Percentiles rank a stretch among this genome's conserved stretches.
Conservation (phyloP, 30 jellyfish, hydroid and myxozoan species). For the Turritopsis rubra region DNA sequence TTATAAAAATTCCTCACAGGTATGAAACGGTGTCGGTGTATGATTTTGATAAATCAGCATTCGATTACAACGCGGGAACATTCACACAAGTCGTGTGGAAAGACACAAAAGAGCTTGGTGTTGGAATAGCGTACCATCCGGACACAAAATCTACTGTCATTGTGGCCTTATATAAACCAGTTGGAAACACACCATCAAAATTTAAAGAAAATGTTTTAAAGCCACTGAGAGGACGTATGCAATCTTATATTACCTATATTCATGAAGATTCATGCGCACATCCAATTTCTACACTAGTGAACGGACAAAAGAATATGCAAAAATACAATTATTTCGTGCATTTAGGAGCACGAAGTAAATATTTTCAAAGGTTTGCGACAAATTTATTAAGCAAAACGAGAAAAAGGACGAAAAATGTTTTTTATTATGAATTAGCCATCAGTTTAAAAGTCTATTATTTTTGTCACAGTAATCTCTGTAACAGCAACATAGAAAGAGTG, state of each 20-base stretch:
- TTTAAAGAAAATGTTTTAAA: slow-evolving; percentile 3
- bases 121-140: slow-evolving; percentile 22
- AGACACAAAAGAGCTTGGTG: slow-evolving; percentile 5
- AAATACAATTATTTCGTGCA: no score
- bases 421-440: no score
- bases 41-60: slow-evolving; percentile 1
- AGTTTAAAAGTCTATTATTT: no score
- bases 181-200: slow-evolving; percentile 8
- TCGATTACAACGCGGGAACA: slow-evolving; percentile 13
- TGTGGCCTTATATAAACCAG: slow-evolving; percentile 20
- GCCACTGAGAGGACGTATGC: slow-evolving; percentile 27
- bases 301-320: not conserved
- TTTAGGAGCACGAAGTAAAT: no score
- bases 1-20: no score
- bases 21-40: slow-evolving; percentile 11
- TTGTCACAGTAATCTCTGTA: no score
- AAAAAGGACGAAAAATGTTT: no score
- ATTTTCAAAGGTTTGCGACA: no score
- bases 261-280: not conserved
- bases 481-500: no score
- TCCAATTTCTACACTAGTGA: not conserved
- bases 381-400: no score
- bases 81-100: slow-evolving; percentile 23
- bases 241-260: not conserved
- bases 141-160: slow-evolving; percentile 13